Evolutionary conservation across 2,113 vertebrate species (phyloP), one percentile per base, ranked within the genome.

Genomic region (Patagioenas fasciata): DNA sequence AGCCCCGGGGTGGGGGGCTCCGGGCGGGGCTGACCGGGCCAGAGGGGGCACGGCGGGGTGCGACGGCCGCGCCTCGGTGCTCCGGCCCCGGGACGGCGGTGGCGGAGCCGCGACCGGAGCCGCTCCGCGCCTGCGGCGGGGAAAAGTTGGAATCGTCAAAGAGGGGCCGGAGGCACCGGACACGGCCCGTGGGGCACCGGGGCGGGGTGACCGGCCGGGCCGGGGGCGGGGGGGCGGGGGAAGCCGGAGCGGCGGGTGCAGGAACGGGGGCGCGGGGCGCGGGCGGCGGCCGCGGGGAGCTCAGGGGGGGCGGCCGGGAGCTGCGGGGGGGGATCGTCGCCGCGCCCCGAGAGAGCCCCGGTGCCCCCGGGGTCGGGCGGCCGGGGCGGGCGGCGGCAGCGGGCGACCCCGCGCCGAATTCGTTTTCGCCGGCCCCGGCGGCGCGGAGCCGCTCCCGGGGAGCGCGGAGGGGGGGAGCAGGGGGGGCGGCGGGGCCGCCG

Each of bases 401-500:
- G 51, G 18, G 42, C 51, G 51, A 18, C 51, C 34, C 83, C 42
- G n/a, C 61, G 29, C 42, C 13, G 19, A 57, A 77, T 85, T 85
- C 83, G 83, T 77, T 85, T 75, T 67, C 72, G 29, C n/a, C 62
- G 28, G 5, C 11, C 48, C 38, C 77, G 50, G 60, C 10, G 28
- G 47, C 47, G 47, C 42, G 80, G 57, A 57, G 96, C 97, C 94
- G 84, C 36, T 53, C 13, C 38, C 62, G 95, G 86, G 93, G 93
- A 29, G 74, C 20, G 67, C 29, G 65, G 71, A 21, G 21, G 14
- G 36, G 29, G 12, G 19, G 18, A 10, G 32, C 26, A 21, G 24
- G 28, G 48, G 15, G 29, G n/a, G 87, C 53, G 72, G 72, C 65
- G 91, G 81, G 96, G 96, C 97, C 74, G 62, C 85, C 86, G 85